Conservation (phyloP, 2,113 vertebrate species). For the Oxyura jamaicensis region DNA sequence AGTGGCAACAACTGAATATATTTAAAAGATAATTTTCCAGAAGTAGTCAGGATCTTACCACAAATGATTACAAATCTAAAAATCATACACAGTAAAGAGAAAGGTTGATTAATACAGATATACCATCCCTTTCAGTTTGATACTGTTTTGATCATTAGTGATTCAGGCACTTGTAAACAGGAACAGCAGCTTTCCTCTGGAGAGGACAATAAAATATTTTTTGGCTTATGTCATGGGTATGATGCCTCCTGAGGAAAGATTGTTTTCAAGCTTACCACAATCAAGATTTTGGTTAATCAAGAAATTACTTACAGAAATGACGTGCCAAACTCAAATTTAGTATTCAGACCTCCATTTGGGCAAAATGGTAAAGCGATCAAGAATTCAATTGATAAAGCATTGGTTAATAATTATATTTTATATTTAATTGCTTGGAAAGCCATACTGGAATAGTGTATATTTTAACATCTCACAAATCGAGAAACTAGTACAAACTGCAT, state of each 20-base stretch:
- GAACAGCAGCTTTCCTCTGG: constrained; percentile 43
- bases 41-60: background rate
- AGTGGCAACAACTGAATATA: background rate
- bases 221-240: constrained; percentile 15
- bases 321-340: background rate
- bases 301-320: background rate
- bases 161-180: constrained; percentile 74
- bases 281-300: constrained; percentile 15
- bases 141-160: constrained; percentile 72
- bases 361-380: constrained; percentile 1
- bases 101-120: background rate
- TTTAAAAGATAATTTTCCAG: background rate
- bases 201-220: constrained; percentile 36
- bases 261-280: constrained; percentile 75
- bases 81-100: background rate
- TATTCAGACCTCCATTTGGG: background rate
- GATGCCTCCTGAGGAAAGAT: constrained; percentile 66
- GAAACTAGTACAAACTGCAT: constrained; percentile 5
- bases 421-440: background rate
- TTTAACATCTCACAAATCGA: background rate
- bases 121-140: background rate
- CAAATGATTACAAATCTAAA: background rate
- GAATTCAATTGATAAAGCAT: background rate
- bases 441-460: background rate
- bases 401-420: background rate